phyloP scores from a whole-genome alignment of 2,113 vertebrate species.

The Origma solitaria region DNA sequence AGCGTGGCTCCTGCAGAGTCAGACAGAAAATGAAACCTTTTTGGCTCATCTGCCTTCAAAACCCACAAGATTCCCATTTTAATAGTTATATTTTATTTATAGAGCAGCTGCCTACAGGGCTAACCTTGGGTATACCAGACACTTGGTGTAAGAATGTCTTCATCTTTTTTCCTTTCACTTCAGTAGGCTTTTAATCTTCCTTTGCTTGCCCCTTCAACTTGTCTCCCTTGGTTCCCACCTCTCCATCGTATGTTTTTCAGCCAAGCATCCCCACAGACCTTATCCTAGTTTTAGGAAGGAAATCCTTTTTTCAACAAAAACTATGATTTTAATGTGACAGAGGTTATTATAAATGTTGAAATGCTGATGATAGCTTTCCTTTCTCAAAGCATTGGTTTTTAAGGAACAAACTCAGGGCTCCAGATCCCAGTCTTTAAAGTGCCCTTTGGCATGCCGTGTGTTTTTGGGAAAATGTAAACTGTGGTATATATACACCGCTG shows the following conservation, averaged over 20 bases:
- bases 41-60: neutral
- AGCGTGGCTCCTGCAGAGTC: neutral
- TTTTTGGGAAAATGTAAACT: neutral
- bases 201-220: neutral
- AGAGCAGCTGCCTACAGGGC: neutral
- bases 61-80: neutral
- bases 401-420: neutral
- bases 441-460: neutral
- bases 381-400: neutral
- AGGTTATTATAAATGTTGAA: neutral
- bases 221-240: neutral
- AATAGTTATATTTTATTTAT: neutral
- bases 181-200: neutral
- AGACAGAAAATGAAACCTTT: neutral
- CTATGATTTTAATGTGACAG: neutral
- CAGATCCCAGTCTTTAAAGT: neutral
- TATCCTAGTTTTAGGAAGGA: neutral
- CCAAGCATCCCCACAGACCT: neutral
- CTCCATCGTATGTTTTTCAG: neutral
- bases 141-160: neutral
- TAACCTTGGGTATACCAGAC: neutral
- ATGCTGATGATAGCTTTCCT: neutral
- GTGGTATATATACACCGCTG: accelerated
- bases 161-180: neutral
- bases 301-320: neutral